Evolutionary conservation across 2,888 invertebrate species (phyloP).

Genomic region (Andricus curvator): DNA sequence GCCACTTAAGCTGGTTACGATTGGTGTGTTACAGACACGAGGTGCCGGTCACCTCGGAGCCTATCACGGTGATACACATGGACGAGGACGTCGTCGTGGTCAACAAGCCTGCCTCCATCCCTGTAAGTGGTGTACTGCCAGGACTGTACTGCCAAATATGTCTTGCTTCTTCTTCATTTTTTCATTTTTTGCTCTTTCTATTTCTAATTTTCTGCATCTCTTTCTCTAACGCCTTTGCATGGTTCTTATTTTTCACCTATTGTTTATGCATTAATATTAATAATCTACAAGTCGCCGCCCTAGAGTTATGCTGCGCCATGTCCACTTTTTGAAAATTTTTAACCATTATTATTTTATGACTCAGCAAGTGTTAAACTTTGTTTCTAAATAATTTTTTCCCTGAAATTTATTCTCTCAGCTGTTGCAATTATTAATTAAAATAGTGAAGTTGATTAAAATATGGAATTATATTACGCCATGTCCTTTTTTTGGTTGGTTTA

Average conservation of each 20-base stretch:
- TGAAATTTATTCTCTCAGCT: too few species aligned
- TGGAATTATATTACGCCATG: too few species aligned
- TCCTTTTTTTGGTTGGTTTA: too few species aligned
- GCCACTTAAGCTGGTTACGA: constrained; percentile 78
- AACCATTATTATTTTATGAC: too few species aligned
- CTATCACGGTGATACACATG: constrained; percentile 98
- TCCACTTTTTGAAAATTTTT: too few species aligned
- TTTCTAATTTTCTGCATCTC: neutral
- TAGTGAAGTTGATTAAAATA: too few species aligned
- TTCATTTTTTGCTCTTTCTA: neutral
- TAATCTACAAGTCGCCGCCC: too few species aligned
- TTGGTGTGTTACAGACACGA: constrained; percentile 93
- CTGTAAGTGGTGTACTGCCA: constrained; percentile 94
- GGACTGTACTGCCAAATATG: constrained; percentile 77
- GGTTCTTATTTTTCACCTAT: neutral
- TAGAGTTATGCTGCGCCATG: too few species aligned
- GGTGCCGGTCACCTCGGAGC: constrained; percentile 98
- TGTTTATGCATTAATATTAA: neutral
- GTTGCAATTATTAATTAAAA: too few species aligned
- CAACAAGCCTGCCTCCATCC: constrained; percentile 99
- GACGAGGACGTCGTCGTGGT: constrained; percentile 99
- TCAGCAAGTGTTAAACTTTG: too few species aligned
- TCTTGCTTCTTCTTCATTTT: constrained; percentile 46
- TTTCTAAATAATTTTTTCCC: too few species aligned
- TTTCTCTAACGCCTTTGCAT: neutral